These are phyloP conservation scores for Aphodius sticticus DNA, from an alignment of 2,888 invertebrate species.

Conservation along the genomic window DNA sequence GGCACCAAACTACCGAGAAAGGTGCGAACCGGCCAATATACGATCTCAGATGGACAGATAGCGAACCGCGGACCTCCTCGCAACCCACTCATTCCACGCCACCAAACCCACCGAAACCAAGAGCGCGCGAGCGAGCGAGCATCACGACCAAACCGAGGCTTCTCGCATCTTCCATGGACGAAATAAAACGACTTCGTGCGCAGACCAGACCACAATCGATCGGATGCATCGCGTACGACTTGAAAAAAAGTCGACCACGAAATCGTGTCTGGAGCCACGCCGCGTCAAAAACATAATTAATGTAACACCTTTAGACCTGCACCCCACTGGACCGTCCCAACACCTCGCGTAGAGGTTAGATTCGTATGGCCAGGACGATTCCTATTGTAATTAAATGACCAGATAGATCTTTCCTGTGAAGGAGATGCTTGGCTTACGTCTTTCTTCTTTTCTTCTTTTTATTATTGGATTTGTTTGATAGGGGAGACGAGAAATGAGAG, in stretches of 20 bases:
- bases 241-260: conserved; percentile 37
- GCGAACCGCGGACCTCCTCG: not conserved
- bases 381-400: not conserved
- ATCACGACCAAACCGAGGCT: not conserved
- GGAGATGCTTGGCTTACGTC: not conserved
- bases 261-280: conserved; percentile 43
- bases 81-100: not conserved
- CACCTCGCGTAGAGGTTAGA: not conserved
- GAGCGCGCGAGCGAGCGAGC: not conserved
- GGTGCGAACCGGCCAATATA: not conserved
- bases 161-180: not conserved
- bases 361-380: not conserved
- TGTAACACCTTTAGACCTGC: conserved; percentile 43
- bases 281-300: conserved; percentile 46
- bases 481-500: not conserved
- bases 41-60: not conserved
- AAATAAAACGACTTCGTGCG: not conserved
- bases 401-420: not conserved
- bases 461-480: not conserved
- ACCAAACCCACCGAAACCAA: not conserved
- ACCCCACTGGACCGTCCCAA: not conserved
- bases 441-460: not conserved
- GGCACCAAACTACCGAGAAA: not conserved
- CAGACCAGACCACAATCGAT: not conserved
- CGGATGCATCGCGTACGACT: conserved; percentile 13